Evolutionary conservation across 2,888 invertebrate genomes (phyloP).

Genomic region (Agapostemon virescens): DNA sequence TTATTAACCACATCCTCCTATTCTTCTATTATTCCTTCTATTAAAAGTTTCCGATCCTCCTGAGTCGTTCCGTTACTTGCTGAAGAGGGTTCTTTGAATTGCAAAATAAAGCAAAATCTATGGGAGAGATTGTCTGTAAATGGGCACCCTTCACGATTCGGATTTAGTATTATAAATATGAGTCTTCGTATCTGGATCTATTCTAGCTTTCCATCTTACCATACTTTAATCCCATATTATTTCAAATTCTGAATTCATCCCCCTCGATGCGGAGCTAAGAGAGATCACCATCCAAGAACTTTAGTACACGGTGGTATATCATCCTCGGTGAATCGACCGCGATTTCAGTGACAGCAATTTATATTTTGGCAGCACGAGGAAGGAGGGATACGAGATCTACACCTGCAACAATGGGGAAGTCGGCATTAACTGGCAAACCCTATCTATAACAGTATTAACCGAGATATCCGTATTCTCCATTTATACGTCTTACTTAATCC

Average conservation of each 20-base stretch:
- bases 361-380: not conserved
- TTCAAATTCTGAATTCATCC: not conserved
- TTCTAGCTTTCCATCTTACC: not conserved
- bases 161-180: conserved; percentile 19
- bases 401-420: conserved; percentile 59
- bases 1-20: not conserved
- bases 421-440: conserved; percentile 75
- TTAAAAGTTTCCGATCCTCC: not conserved
- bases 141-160: conserved; percentile 5
- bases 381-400: conserved; percentile 11
- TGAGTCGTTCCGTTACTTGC: not conserved
- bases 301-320: conserved; percentile 10
- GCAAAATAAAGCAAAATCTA: conserved; percentile 3
- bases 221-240: conserved; percentile 6
- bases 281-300: not conserved
- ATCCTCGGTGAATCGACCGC: conserved; percentile 6
- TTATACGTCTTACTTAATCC: not conserved
- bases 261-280: not conserved
- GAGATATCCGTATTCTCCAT: conserved; percentile 63
- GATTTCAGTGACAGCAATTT: conserved; percentile 13
- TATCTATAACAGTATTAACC: conserved; percentile 74
- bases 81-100: not conserved
- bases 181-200: not conserved
- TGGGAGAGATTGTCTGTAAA: not conserved
- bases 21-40: too few relatives aligned